These are phyloP conservation scores for Herpetotheres cachinnans DNA, from an alignment of 2,113 vertebrate genomes.

Conservation along the genomic window DNA sequence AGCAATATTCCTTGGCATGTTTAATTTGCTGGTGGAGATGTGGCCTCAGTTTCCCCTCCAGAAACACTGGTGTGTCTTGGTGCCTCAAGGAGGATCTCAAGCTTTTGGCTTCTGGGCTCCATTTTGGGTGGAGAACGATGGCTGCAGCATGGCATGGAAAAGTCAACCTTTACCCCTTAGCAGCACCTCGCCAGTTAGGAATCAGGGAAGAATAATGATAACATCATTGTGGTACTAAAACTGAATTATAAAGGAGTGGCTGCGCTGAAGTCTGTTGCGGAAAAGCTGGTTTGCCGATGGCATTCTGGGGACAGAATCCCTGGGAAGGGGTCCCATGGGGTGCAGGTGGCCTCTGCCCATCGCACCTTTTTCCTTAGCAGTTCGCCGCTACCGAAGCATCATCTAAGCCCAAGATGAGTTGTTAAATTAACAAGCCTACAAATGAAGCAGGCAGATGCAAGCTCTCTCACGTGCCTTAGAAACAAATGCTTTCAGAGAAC, in stretches of 20 bases:
- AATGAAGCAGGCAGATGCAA: neutral
- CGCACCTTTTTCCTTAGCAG: neutral
- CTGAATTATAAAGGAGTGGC: neutral
- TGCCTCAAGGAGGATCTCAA: neutral
- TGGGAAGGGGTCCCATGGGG: neutral
- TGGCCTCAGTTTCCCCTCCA: neutral
- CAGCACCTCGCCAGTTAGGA: neutral
- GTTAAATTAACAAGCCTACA: neutral
- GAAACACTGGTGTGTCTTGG: neutral
- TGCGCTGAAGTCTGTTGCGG: neutral
- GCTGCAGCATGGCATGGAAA: neutral
- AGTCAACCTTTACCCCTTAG: neutral
- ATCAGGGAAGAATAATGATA: accelerated
- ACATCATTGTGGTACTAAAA: accelerated
- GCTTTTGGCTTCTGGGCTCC: neutral
- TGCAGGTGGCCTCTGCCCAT: neutral
- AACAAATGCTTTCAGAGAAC: neutral
- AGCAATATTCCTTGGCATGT: accelerated
- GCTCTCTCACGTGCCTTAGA: neutral
- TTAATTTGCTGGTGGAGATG: neutral
- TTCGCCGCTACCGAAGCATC: accelerated
- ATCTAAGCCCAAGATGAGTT: neutral
- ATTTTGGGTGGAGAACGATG: neutral
- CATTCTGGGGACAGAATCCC: neutral
- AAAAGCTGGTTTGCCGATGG: neutral